Conservation (phyloP, 2,888 invertebrate species). For the Drosophila engyochracea region DNA sequence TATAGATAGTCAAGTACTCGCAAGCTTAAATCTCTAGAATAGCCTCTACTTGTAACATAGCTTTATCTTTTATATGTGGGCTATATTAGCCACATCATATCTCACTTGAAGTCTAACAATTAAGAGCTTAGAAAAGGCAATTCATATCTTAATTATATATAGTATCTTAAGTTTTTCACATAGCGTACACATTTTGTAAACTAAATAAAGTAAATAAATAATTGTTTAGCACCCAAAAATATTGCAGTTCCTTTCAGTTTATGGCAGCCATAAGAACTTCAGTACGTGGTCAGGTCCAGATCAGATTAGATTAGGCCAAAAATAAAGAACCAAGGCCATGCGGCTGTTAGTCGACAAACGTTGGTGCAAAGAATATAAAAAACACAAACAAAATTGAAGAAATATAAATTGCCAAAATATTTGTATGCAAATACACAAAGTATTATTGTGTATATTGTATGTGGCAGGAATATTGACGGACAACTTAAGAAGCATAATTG, state of each 20-base stretch:
- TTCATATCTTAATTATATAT: slow-evolving; percentile 3
- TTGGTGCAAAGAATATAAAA: slow-evolving; percentile 47
- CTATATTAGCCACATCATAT: not conserved
- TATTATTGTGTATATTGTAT: slow-evolving; percentile 6
- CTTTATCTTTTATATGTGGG: not conserved
- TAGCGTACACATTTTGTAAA: slow-evolving; percentile 22
- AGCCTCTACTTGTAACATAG: not conserved
- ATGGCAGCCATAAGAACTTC: slow-evolving; percentile 16
- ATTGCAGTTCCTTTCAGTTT: slow-evolving; percentile 30
- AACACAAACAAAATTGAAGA: slow-evolving; percentile 5
- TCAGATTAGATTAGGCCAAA: slow-evolving; percentile 51
- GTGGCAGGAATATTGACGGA: slow-evolving; percentile 36
- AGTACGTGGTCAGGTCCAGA: slow-evolving; percentile 12
- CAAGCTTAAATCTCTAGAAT: not conserved
- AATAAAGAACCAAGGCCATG: slow-evolving; percentile 57
- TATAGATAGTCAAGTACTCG: not conserved
- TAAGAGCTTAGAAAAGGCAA: not conserved
- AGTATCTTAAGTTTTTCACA: not conserved
- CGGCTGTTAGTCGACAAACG: slow-evolving; percentile 53
- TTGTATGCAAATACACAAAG: not conserved
- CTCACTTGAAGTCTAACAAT: slow-evolving; percentile 1
- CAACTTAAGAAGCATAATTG: slow-evolving; percentile 52
- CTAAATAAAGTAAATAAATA: not conserved
- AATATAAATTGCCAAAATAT: slow-evolving; percentile 19
- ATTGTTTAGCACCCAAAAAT: slow-evolving; percentile 17